These are phyloP conservation scores for Pristionchus fissidentatus DNA, from an alignment of 2,888 invertebrate genomes.

Conservation along the genomic window DNA sequence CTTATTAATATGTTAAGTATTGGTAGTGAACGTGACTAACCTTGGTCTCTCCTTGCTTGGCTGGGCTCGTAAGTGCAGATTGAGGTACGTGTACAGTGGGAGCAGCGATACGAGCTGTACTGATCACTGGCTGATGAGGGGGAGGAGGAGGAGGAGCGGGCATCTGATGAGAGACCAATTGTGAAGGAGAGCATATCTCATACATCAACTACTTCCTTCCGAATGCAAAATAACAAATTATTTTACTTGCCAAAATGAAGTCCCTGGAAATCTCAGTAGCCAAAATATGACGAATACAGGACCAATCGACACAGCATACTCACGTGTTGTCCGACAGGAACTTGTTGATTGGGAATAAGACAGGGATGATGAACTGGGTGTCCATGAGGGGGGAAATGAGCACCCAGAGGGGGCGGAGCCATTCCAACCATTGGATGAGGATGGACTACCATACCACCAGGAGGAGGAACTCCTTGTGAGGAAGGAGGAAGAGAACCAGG, in stretches of 20 bases:
- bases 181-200: too few species aligned
- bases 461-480: constrained; percentile 58
- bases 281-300: too few species aligned
- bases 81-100: not conserved
- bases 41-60: constrained; percentile 41
- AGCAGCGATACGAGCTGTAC: not conserved
- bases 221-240: too few species aligned
- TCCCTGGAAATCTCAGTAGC: too few species aligned
- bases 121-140: constrained; percentile 48
- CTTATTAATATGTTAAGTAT: not conserved
- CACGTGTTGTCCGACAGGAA: not conserved
- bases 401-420: too few species aligned
- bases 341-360: not conserved
- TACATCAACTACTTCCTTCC: too few species aligned
- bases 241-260: too few species aligned
- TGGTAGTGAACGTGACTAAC: not conserved
- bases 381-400: not conserved
- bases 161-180: not conserved
- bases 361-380: not conserved
- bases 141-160: constrained; percentile 19
- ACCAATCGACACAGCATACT: too few species aligned
- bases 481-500: constrained; percentile 50
- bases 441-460: constrained; percentile 7
- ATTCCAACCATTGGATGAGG: constrained; percentile 52
- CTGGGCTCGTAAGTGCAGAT: constrained; percentile 21